Evolutionary conservation across 1,140 invertebrate genomes (phyloP).

Genomic region (Bilobella aurantiaca): DNA sequence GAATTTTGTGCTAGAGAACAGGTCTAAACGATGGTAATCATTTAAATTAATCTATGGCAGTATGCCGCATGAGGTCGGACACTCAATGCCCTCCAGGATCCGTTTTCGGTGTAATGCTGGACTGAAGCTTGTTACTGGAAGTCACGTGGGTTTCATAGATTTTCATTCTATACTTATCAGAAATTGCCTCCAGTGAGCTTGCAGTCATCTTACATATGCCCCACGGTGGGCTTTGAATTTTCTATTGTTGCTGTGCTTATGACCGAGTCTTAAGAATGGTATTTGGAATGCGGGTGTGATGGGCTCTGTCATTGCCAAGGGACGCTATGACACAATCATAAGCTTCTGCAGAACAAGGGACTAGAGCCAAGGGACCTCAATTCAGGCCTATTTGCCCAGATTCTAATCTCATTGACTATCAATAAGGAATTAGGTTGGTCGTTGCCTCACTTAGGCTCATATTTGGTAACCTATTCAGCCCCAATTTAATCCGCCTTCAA

Average conservation of each 20-base stretch:
- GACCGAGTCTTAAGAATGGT: background rate
- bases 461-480: too few species aligned
- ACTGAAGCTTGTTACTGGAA: too few species aligned
- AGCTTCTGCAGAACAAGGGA: background rate
- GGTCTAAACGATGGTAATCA: background rate
- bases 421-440: background rate
- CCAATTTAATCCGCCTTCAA: too few species aligned
- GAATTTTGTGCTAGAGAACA: too few species aligned
- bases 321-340: background rate
- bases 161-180: too few species aligned
- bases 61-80: background rate
- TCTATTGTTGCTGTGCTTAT: background rate
- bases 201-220: background rate
- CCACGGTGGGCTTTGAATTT: background rate
- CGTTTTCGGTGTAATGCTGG: too few species aligned
- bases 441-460: background rate
- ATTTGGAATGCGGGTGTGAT: background rate
- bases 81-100: too few species aligned
- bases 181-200: background rate
- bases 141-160: too few species aligned
- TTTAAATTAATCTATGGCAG: slow-evolving; percentile 7
- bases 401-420: slow-evolving; percentile 9
- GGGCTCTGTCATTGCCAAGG: too few species aligned
- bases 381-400: background rate
- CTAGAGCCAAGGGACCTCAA: background rate